Evolutionary conservation across 2,113 vertebrate genomes (phyloP).

Genomic region (Hyperopisus bebe): DNA sequence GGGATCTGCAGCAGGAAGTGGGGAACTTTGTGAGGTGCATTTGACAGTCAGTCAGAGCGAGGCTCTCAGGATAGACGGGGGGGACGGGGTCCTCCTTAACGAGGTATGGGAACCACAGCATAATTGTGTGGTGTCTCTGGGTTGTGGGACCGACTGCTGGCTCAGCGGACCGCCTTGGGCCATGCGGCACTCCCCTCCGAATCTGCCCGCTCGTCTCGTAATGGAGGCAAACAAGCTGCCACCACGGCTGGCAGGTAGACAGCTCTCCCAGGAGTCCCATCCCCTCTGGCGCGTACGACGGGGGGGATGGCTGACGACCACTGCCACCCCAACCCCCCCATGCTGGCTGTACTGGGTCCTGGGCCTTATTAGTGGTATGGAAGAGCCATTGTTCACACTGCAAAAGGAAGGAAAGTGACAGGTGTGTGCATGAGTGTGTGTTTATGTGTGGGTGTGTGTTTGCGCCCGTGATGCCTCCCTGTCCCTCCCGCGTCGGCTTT

Average conservation of each 20-base stretch:
- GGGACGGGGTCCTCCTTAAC: background rate
- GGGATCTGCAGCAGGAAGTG: background rate
- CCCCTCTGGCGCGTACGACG: background rate
- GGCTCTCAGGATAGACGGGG: background rate
- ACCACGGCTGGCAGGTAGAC: background rate
- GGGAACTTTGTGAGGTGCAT: background rate
- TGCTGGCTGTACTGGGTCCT: background rate
- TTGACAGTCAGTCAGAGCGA: background rate
- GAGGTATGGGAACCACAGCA: background rate
- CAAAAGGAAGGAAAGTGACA: background rate
- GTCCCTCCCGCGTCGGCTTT: background rate
- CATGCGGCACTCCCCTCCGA: background rate
- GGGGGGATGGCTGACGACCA: background rate
- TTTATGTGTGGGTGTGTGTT: background rate
- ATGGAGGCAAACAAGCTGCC: conserved; percentile 5
- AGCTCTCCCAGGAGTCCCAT: background rate
- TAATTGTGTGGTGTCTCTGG: background rate
- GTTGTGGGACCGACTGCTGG: conserved; percentile 55
- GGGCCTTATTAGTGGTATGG: conserved; percentile 13
- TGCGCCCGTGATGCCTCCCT: background rate
- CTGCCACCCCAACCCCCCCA: background rate
- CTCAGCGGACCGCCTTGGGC: conserved; percentile 43
- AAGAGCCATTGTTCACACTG: background rate
- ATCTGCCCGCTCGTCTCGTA: conserved; percentile 4
- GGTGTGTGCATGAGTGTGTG: conserved; percentile 4